These are phyloP conservation scores for Kryphioiulus occultus DNA, from an alignment of 2,888 invertebrate species.

Conservation along the genomic window DNA sequence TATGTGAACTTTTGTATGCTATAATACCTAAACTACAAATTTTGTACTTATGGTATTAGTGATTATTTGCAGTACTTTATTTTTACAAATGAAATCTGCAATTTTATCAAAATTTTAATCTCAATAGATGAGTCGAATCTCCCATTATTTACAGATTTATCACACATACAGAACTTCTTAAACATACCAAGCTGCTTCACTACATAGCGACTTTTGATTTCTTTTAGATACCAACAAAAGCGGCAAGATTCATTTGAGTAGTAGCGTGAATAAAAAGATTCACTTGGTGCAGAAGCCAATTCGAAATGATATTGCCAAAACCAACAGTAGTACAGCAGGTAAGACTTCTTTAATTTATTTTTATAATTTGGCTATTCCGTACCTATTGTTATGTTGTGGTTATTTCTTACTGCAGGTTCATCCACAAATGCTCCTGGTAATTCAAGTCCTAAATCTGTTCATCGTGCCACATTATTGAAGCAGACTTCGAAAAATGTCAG, in stretches of 20 bases:
- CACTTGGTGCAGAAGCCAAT: constrained; percentile 55
- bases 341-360: neutral
- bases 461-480: constrained; percentile 32
- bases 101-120: no score
- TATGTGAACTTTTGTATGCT: constrained; percentile 51
- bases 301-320: constrained; percentile 46
- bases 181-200: no score
- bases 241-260: constrained; percentile 50
- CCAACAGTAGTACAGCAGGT: constrained; percentile 45
- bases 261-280: constrained; percentile 54
- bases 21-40: no score
- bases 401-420: neutral
- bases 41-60: no score
- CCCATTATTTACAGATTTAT: no score
- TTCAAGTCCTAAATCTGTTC: constrained; percentile 29
- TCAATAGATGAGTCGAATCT: no score
- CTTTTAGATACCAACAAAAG: constrained; percentile 41
- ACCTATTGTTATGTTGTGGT: neutral
- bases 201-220: constrained; percentile 39
- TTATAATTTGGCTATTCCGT: neutral
- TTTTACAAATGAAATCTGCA: no score
- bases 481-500: constrained; percentile 3
- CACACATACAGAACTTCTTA: no score
- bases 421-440: neutral
- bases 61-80: no score